Evolutionary conservation across 2,888 invertebrate genomes (phyloP), one percentile per base, ranked within the genome.

Genomic region (Stictocephala bisonia): DNA sequence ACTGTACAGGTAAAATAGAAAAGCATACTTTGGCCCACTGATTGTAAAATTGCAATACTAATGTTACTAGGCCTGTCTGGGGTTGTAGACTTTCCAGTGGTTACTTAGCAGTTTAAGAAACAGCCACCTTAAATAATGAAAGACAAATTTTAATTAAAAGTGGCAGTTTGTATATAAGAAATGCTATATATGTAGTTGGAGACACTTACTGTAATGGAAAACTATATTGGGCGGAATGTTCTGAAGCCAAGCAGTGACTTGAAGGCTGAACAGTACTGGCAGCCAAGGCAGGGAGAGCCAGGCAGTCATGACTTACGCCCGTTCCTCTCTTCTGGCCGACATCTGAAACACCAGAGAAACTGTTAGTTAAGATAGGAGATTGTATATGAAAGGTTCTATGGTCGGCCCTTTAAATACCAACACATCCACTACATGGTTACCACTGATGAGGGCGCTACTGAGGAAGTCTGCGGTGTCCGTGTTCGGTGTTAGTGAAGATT

Each of bases 191-290:
- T 11, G 9, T 35, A 35, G 11, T 11, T 35, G 11, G 18, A 44
- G 3, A 11, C 58, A 48, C 70, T 67, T 29, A 56, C 56, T 44
- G 26, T 70, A 70, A 13, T 69, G 70, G 27, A 70, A 73, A 31
- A 58, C 68, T 44, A 73, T 40, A 41, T 70, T 73, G 22, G 73
- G 69, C 11, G 73, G 70, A 4, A 64, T 50, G 64, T 70, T 73
- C 64, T 73, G 73, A 24, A 73, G 48, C 73, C 73, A 73, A 22
- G 73, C 69, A 29, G 56, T 48, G 18, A 44, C 72, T 27, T 68
- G 64, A 9, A 56, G 64, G 53, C 64, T 41, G 66, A 64, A 66
- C 72, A 64, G 27, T 7, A 64, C 51, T 29, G 27, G 51, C 64
- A 71, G 64, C 71, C 60, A 60, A 26, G 40, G n/a, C 40, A 67